A percentile compares a stretch with the other conserved stretches of the same genome.
Conservation (phyloP, 1,140 invertebrate genomes). For the Eulimnadia texana region DNA sequence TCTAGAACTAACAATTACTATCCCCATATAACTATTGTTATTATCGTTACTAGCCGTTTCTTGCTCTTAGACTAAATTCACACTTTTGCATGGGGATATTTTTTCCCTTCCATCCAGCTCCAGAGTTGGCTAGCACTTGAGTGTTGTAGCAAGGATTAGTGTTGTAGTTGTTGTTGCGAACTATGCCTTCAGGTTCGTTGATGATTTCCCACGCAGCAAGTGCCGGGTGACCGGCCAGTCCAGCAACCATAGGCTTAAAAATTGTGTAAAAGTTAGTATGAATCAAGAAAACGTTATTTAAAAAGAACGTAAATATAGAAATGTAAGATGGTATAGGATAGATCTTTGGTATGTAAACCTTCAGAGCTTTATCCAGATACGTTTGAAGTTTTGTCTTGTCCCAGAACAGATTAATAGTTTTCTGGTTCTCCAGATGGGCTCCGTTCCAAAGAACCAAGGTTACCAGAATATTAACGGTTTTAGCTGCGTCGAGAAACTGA, state of each 20-base stretch:
- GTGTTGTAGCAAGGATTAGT: constrained; percentile 27
- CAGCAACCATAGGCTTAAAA: constrained; percentile 22
- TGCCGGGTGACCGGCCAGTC: constrained; percentile 25
- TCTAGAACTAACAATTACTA: too few relatives aligned
- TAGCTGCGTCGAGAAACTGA: constrained; percentile 22
- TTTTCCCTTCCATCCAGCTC: constrained; percentile 15
- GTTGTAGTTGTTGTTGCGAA: constrained; percentile 17
- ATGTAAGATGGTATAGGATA: constrained; percentile 11
- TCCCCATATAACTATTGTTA: too few relatives aligned
- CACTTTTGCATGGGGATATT: constrained; percentile 20
- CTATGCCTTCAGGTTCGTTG: constrained; percentile 28
- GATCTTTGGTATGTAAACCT: too few relatives aligned
- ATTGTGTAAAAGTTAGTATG: not conserved
- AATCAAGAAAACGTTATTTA: not conserved
- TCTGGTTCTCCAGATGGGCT: constrained; percentile 26
- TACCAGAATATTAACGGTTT: constrained; percentile 26
- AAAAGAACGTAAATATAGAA: not conserved
- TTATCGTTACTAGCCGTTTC: too few relatives aligned
- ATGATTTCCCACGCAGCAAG: constrained; percentile 28
- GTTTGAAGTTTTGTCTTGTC: constrained; percentile 29
- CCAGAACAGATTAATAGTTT: constrained; percentile 25
- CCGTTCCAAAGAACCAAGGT: constrained; percentile 30
- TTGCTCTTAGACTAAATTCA: too few relatives aligned
- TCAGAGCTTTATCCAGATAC: constrained; percentile 30
- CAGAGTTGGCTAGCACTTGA: constrained; percentile 7